Evolutionary conservation across 2,113 vertebrate genomes (phyloP), one percentile per base, ranked within the genome.

Genomic region (Strix aluco): DNA sequence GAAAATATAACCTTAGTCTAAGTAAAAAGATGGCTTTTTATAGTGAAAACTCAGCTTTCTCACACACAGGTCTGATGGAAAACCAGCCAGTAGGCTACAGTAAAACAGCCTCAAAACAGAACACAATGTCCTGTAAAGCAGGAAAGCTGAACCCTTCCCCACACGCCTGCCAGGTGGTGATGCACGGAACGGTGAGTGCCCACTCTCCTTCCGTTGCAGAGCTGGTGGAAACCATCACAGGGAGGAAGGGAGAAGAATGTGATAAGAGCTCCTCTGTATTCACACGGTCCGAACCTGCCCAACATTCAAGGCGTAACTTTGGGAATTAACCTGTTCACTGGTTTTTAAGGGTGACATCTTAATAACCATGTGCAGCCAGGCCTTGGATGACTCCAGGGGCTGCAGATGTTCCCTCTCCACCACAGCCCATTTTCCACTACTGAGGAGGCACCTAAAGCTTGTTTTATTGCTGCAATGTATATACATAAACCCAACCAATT

Each of bases 371-470:
- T 66, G 77, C 67, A 92, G 72, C 81, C 55, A 54, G 67, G 51
- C 9, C 55, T 54, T 44, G 62, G 86, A 71, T 79, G 36, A 49
- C 89, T 90, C 47, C 81, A 83, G 81, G 86, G 81, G 67, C 40
- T 90, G 72, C 89, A 94, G 92, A 83, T 90, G 65, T 94, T 86
- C 71, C 70, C 34, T 46, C 29, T 90, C 70, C 36, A 51, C 26
- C 42, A 7, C 19, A 67, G 74, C 40, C 57, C 49, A 38, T 65
- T 93, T 88, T 93, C 83, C 70, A 59, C 40, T 36, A 7, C 51
- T 72, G 75, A 85, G 63, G 38, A 92, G 75, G 82, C n/a, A 88
- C 72, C 74, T 47, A 42, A 69, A 16, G 29, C 61, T 62, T 81
- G 51, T 36, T 94, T 92, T 87, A 86, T 81, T 59, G 66, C 79